phyloP scores from a whole-genome alignment of 2,888 invertebrate species.

The Liodrosophila aerea region DNA sequence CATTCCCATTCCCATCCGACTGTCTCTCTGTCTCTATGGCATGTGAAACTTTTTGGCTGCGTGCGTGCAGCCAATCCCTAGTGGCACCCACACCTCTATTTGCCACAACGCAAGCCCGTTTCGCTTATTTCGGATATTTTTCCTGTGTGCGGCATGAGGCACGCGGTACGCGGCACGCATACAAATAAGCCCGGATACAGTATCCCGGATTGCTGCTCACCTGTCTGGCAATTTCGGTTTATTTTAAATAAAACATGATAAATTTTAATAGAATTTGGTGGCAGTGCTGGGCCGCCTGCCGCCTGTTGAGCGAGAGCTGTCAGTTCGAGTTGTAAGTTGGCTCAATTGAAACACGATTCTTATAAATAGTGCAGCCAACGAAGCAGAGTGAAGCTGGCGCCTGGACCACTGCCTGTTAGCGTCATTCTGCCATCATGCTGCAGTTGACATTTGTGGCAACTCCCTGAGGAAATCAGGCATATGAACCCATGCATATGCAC shows the following conservation, averaged over 20 bases:
- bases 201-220: conserved; percentile 1
- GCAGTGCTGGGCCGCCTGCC: not conserved
- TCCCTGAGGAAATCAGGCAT: conserved; percentile 61
- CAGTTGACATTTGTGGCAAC: conserved; percentile 38
- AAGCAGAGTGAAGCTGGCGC: too few relatives aligned
- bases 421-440: conserved; percentile 15
- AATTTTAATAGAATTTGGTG: conserved; percentile 56
- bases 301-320: conserved; percentile 43
- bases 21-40: conserved; percentile 14
- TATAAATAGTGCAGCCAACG: conserved; percentile 11
- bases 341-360: conserved; percentile 20
- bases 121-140: conserved; percentile 61
- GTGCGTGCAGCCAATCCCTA: conserved; percentile 26
- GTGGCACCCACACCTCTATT: conserved; percentile 1
- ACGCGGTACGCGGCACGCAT: conserved; percentile 61
- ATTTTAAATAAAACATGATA: conserved; percentile 61
- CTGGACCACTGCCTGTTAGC: conserved; percentile 5
- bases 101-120: conserved; percentile 25
- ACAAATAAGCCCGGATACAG: conserved; percentile 48
- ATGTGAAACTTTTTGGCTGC: conserved; percentile 29
- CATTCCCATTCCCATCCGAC: conserved; percentile 2
- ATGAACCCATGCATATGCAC: conserved; percentile 27
- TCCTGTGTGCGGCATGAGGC: conserved; percentile 41
- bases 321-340: conserved; percentile 31
- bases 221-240: conserved; percentile 35